These are phyloP conservation scores for Cuculus canorus DNA, from an alignment of 2,797 vertebrate genomes.

Conservation along the genomic window DNA sequence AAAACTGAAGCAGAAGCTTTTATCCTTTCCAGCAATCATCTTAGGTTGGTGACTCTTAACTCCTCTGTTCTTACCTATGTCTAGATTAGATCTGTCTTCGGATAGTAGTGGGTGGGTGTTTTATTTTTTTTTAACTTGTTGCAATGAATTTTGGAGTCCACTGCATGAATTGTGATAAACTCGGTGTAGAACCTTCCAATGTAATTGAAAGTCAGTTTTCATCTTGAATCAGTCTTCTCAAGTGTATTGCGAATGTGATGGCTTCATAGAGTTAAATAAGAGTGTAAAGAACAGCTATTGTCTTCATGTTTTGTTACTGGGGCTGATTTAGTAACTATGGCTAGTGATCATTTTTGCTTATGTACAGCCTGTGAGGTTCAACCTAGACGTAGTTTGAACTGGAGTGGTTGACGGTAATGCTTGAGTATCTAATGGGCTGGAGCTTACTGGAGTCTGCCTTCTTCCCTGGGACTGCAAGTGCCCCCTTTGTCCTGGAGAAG, in stretches of 20 bases:
- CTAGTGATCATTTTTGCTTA: background rate
- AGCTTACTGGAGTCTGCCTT: background rate
- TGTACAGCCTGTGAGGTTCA: background rate
- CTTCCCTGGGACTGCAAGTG: background rate
- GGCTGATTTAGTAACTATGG: background rate
- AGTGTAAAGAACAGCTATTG: background rate
- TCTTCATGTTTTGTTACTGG: background rate
- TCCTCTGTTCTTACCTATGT: background rate
- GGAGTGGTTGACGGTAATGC: background rate
- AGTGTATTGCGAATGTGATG: background rate
- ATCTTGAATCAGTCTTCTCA: background rate
- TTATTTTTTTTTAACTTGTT: background rate
- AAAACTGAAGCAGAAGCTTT: conserved; percentile 46
- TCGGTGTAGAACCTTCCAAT: background rate
- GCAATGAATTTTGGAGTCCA: background rate
- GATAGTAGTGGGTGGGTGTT: background rate
- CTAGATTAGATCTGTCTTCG: conserved; percentile 1
- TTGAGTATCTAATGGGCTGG: background rate
- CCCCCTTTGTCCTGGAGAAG: background rate
- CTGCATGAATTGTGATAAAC: background rate
- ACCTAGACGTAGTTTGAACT: background rate
- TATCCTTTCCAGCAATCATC: background rate
- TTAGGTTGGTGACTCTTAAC: background rate
- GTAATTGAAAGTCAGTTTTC: background rate
- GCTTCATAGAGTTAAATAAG: background rate